Base-by-base conservation (phyloP, 2,888 invertebrate genomes). In the Trissoscelio sp. region DNA sequence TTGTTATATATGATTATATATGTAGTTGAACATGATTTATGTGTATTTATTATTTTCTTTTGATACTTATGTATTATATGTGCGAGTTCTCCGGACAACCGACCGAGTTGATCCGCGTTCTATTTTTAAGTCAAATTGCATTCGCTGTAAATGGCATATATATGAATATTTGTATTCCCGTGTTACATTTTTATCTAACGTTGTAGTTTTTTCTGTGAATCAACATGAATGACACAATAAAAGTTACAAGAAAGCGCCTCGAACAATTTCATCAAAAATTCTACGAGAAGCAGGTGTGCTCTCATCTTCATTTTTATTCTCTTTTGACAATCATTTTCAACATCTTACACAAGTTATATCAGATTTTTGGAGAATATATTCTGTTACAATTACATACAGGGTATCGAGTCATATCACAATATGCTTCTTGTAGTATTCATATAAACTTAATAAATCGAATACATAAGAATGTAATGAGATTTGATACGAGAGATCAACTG, bases 401-500 rank as follows among this genome's bases (percentile, higher is more conserved):
- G 88, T 89, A 89, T 88, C 86, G 85, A 88, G 85, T 88, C 89
- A 88, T 88, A 88, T 88, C 87, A 85, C 87, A 85, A 87, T 89
- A 88, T 87, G 87, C 87, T 88, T 89, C 86, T 86, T 85, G 85
- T 85, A 81, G 78, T 81, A 83, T 72, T 72, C 82, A 31, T 1
- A 16, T 60, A 48, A 67, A 51, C 34, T 14, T 20, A 34, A 57
- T 42, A 7, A 31, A 20, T 28, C 16, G 28, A 48, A 11, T 20
- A 55, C 34, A 9, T 9, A 1, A 3, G 48, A 57, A 48, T 39
- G 57, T 37, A 14, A 48, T 44, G 31, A 55, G 24, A 64, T 62
- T 44, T 44, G 42, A 14, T 62, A 16, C 12, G n/a, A 11, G 34
- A 20, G 24, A 58, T 58, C 48, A 70, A 70, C 48, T 37, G 46